These are phyloP conservation scores for Mustelus asterias DNA, from an alignment of 2,113 vertebrate genomes.

Conservation along the genomic window DNA sequence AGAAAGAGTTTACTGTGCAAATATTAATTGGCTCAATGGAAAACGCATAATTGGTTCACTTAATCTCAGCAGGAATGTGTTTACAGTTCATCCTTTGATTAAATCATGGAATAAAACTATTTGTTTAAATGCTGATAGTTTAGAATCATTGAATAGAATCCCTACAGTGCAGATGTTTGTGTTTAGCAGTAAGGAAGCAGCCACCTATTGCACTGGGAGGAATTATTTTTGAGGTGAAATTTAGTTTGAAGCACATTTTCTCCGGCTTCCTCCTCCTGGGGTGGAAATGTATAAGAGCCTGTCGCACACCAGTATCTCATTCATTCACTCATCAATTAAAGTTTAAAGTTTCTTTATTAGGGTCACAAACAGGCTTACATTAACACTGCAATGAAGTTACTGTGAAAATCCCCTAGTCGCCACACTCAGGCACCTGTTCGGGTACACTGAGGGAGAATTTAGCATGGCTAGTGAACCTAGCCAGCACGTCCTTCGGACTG, in stretches of 20 bases:
- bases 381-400: too few species aligned
- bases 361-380: too few species aligned
- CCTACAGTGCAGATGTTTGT: neutral
- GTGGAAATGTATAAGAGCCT: neutral
- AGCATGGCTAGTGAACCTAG: too few species aligned
- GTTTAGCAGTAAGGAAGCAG: too few species aligned
- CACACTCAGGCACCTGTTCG: too few species aligned
- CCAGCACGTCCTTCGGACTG: too few species aligned
- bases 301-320: neutral
- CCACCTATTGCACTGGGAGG: too few species aligned
- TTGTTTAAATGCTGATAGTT: neutral
- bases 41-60: neutral
- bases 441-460: too few species aligned
- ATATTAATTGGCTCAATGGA: neutral
- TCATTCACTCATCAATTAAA: neutral
- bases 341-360: too few species aligned
- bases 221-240: too few species aligned
- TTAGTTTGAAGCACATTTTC: neutral
- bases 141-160: neutral
- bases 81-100: neutral
- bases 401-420: too few species aligned
- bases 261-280: neutral
- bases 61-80: neutral
- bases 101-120: neutral
- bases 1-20: neutral